Percentiles rank a stretch among this genome's conserved stretches.
These are phyloP conservation scores for Grallaria varia DNA, from an alignment of 2,113 vertebrate species.

Conservation along the genomic window DNA sequence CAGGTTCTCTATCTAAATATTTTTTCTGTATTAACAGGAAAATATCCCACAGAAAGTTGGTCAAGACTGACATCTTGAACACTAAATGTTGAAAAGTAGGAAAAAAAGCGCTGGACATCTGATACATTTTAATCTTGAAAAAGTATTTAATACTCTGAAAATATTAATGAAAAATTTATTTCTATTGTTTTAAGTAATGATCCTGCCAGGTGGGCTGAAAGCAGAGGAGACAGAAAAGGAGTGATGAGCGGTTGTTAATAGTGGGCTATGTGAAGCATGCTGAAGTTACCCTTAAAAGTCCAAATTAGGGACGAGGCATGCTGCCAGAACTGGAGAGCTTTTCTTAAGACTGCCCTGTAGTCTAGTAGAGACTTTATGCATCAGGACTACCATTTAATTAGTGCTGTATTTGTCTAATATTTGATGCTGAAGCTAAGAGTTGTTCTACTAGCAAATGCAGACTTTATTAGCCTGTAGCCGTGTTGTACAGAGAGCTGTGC, in stretches of 20 bases:
- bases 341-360: neutral
- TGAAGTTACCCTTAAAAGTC: neutral
- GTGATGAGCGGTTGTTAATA: neutral
- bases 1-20: neutral
- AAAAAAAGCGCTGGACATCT: neutral
- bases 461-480: neutral
- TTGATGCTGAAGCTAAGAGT: neutral
- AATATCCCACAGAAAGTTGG: neutral
- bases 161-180: neutral
- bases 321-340: neutral
- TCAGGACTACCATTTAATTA: neutral
- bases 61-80: neutral
- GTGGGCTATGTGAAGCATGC: neutral
- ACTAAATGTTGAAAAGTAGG: neutral
- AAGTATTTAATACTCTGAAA: neutral
- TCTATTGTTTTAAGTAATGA: neutral
- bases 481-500: neutral
- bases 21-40: neutral
- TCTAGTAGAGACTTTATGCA: neutral
- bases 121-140: neutral
- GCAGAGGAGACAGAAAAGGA: neutral
- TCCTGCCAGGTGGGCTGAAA: neutral
- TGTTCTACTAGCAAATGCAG: neutral
- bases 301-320: neutral
- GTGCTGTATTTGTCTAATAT: neutral